These are phyloP conservation scores for Takifugu ocellatus DNA, from an alignment of 2,797 vertebrate genomes.

Conservation along the genomic window DNA sequence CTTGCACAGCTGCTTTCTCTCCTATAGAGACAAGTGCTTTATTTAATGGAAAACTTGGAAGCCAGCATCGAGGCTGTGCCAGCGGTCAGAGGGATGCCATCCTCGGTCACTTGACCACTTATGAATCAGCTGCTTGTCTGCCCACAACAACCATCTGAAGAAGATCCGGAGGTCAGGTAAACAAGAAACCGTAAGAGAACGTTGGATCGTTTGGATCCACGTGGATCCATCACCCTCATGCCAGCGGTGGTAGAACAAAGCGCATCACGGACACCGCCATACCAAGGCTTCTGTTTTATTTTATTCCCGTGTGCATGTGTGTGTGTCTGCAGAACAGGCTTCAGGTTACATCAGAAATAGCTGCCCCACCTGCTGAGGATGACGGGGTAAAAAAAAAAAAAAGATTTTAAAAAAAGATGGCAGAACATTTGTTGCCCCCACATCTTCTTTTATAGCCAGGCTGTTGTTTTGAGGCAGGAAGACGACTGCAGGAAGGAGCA, in stretches of 20 bases:
- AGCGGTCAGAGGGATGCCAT: no score
- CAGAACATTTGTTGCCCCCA: conserved; percentile 55
- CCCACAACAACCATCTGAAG: no score
- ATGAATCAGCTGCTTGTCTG: no score
- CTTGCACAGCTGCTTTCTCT: no score
- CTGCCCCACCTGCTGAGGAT: conserved; percentile 76
- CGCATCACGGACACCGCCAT: conserved; percentile 37
- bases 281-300: conserved; percentile 28
- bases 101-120: no score
- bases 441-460: conserved; percentile 37
- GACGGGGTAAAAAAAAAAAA: conserved; percentile 31
- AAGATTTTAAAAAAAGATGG: conserved; percentile 20
- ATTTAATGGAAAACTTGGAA: no score
- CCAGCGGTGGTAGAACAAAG: conserved; percentile 31
- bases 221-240: background rate
- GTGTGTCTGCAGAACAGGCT: conserved; percentile 38
- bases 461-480: background rate
- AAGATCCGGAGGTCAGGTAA: no score
- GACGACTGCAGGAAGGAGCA: no score
- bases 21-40: no score
- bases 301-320: conserved; percentile 22
- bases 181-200: no score
- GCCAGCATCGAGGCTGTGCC: no score
- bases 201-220: no score
- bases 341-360: conserved; percentile 76